Evolutionary conservation across 2,888 invertebrate species (phyloP).

Genomic region (Drosophila rubida): DNA sequence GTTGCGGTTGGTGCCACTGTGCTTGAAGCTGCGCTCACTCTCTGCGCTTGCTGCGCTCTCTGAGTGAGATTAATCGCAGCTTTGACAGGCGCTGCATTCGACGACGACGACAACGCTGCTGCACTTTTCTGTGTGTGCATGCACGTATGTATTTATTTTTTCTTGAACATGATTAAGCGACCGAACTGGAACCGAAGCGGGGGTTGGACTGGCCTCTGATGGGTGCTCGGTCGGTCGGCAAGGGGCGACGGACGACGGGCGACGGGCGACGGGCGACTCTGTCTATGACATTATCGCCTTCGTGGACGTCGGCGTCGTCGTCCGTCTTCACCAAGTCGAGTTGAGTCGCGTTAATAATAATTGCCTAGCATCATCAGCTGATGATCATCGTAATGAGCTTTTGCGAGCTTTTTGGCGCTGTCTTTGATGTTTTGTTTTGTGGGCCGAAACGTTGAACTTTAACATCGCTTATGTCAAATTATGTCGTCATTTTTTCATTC

Average conservation of each 20-base stretch:
- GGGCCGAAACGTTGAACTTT: constrained; percentile 71
- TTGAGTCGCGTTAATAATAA: no score
- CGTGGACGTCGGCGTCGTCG: constrained; percentile 12
- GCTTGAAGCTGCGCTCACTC: constrained; percentile 19
- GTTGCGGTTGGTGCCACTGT: no score
- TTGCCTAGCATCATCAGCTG: constrained; percentile 54
- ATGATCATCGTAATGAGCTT: constrained; percentile 36
- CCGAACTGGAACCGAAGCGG: constrained; percentile 27
- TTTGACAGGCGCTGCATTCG: constrained; percentile 79
- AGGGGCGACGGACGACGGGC: constrained; percentile 20
- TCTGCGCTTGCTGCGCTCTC: constrained; percentile 44
- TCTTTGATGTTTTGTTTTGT: constrained; percentile 61
- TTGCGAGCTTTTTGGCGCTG: constrained; percentile 28
- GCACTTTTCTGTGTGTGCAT: constrained; percentile 42
- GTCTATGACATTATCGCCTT: constrained; percentile 72
- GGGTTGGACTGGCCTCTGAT: constrained; percentile 11
- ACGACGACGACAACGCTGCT: constrained; percentile 51
- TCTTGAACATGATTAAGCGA: constrained; percentile 67
- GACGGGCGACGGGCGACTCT: constrained; percentile 43
- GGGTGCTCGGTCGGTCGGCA: constrained; percentile 20
- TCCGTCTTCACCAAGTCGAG: constrained; percentile 47
- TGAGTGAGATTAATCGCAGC: constrained; percentile 83
- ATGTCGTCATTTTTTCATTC: constrained; percentile 81
- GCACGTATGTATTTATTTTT: constrained; percentile 6
- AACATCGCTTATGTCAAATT: constrained; percentile 82